Evolutionary conservation across 1,140 invertebrate genomes (phyloP), one percentile per base, ranked within the genome.

Genomic region (Drosophila lowei): DNA sequence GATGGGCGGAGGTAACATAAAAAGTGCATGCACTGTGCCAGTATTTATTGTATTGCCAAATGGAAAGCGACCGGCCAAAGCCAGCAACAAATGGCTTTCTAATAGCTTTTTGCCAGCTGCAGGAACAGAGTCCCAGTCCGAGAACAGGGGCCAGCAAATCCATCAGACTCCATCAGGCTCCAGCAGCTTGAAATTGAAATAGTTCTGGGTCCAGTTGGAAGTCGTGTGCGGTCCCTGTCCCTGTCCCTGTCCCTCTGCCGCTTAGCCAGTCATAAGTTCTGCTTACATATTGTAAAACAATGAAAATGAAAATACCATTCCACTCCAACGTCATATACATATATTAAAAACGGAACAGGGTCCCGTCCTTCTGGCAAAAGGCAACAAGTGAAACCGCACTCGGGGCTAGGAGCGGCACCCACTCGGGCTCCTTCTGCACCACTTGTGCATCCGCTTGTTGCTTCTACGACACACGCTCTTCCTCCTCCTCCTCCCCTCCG

Each of bases 271-370:
- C 83, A 86, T 86, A 86, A 86, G 83, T 86, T 86, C 66, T 88
- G 78, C 83, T 86, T 86, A 88, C 83, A 86, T 79, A 86, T 86
- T 86, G 83, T 86, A 86, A 86, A 86, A 86, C 83, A 86, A 86
- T 86, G 83, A 78, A 88, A 88, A 86, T 77, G 75, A 74, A 77
- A 77, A 77, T 88, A 77, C 72, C 77, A 81, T 74, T 67, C 47
- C 65, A 64, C 57, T 47, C 42, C 48, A 75, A 57, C 60, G 55
- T 46, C 66, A 44, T 50, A 38, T 65, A 58, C 61, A 63, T 56
- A 60, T 49, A 62, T 67, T 55, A 57, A 50, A 67, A 52, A 48
- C 48, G 18, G 54, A 49, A 56, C 56, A 63, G 21, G 18, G 15
- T 2, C 18, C 18, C 66, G 70, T 64, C 30, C 79, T 65, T 60